Conservation (phyloP, 2,797 vertebrate genomes). For the Micromesistius poutassou region DNA sequence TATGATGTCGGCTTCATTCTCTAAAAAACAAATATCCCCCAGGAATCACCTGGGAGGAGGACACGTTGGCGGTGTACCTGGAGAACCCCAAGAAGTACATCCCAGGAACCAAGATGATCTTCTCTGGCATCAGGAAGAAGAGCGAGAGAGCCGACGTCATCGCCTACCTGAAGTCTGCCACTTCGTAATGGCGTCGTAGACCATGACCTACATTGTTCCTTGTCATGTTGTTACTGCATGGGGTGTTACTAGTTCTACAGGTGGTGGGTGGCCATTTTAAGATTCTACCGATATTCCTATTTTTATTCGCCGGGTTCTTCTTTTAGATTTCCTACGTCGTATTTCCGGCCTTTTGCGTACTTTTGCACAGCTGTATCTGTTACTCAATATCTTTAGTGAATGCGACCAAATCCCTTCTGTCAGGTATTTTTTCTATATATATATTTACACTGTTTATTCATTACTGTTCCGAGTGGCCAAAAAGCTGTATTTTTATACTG, state of each 20-base stretch:
- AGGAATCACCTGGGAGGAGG: constrained; percentile 78
- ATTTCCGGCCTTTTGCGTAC: constrained; percentile 1
- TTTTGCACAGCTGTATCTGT: constrained; percentile 41
- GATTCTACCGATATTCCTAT: background rate
- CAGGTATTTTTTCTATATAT: constrained; percentile 42
- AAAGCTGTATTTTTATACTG: constrained; percentile 22
- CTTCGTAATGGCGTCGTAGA: constrained; percentile 61
- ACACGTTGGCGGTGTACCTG: constrained; percentile 80
- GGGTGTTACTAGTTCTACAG: background rate
- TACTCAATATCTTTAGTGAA: constrained; percentile 35
- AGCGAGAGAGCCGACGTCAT: constrained; percentile 79
- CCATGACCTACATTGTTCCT: background rate
- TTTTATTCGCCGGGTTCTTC: background rate
- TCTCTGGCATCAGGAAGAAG: constrained; percentile 87
- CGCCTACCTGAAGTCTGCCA: constrained; percentile 80
- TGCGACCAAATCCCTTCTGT: constrained; percentile 51
- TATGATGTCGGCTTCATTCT: background rate
- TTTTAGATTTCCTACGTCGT: constrained; percentile 12
- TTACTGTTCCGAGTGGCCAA: constrained; percentile 4
- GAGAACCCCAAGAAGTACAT: constrained; percentile 91
- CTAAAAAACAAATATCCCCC: background rate
- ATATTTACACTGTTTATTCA: constrained; percentile 28
- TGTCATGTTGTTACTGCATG: constrained; percentile 1
- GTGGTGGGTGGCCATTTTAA: background rate
- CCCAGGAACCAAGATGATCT: constrained; percentile 86